These are phyloP conservation scores for Eretmodus cyanostictus DNA, from an alignment of 2,113 vertebrate genomes.

Conservation along the genomic window DNA sequence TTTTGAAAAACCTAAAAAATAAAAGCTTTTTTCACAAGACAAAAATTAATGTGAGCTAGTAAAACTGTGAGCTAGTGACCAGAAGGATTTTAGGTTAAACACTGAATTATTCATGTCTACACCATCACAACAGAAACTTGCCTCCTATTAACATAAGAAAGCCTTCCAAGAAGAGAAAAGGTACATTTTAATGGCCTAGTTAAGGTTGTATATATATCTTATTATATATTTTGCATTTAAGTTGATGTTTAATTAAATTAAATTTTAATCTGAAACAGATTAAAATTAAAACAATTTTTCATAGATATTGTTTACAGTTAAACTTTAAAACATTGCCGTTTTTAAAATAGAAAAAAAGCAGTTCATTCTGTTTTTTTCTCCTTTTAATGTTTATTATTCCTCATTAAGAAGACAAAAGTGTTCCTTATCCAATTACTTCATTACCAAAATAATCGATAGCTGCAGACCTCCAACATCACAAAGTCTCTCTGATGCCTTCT, in stretches of 20 bases:
- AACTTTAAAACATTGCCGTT: background rate
- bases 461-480: background rate
- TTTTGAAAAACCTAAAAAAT: background rate
- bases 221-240: background rate
- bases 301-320: background rate
- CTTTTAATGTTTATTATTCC: background rate
- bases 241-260: background rate
- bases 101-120: background rate
- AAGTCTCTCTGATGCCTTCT: background rate
- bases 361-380: fast-evolving
- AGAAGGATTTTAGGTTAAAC: background rate
- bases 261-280: background rate
- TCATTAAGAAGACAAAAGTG: background rate
- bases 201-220: background rate
- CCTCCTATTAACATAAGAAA: background rate
- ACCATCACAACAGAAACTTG: background rate
- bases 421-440: background rate
- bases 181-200: background rate
- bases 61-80: background rate
- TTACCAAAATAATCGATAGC: background rate
- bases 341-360: background rate
- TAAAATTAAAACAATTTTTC: background rate
- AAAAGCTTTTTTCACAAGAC: background rate
- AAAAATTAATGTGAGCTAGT: background rate
- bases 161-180: background rate